phyloP scores from a whole-genome alignment of 2,797 vertebrate genomes.

The Lepidocolaptes lacrymiger region DNA sequence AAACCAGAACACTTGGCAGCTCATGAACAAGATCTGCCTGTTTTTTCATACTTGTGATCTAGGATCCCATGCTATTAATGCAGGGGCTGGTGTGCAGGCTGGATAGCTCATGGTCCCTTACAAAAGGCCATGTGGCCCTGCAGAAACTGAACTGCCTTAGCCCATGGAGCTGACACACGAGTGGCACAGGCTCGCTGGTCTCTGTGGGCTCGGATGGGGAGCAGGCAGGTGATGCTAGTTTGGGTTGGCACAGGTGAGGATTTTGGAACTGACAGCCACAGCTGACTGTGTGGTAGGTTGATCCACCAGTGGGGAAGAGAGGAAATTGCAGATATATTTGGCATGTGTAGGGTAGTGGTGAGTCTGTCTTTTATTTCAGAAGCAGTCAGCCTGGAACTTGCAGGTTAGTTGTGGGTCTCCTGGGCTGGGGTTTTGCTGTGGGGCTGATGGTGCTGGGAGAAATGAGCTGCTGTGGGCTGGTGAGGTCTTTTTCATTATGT shows the following conservation, averaged over 20 bases:
- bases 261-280: neutral
- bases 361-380: rapidly evolving
- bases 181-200: no score
- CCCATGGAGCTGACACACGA: rapidly evolving
- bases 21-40: rapidly evolving
- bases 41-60: neutral
- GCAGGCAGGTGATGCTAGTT: neutral
- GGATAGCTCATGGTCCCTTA: rapidly evolving
- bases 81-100: neutral
- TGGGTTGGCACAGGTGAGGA: neutral
- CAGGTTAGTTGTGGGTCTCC: neutral
- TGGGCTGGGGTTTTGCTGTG: neutral
- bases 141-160: neutral
- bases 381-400: rapidly evolving
- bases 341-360: rapidly evolving
- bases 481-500: rapidly evolving
- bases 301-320: neutral
- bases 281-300: neutral
- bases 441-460: neutral
- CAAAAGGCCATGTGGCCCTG: neutral
- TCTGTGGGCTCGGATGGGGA: neutral
- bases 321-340: neutral
- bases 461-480: neutral
- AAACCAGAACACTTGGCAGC: neutral
- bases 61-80: neutral